Percentiles rank a stretch among this genome's conserved stretches.
These are phyloP conservation scores for Arion vulgaris DNA, from an alignment of 1,140 invertebrate genomes.

Conservation along the genomic window DNA sequence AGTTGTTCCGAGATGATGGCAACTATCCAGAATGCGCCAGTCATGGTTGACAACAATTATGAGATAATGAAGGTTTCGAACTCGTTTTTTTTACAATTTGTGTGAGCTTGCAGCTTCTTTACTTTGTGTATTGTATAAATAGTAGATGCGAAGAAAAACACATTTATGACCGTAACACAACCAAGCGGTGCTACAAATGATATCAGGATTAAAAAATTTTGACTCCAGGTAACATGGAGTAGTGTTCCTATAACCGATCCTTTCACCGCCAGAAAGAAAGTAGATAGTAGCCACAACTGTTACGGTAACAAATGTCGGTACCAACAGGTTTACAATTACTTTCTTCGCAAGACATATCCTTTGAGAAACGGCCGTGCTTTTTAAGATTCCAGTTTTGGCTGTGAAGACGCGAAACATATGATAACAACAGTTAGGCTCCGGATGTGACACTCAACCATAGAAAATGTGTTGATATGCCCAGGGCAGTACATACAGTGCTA, in stretches of 20 bases:
- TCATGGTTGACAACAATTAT: constrained; percentile 52
- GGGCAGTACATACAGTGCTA: constrained; percentile 62
- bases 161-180: constrained; percentile 45
- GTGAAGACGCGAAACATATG: constrained; percentile 75
- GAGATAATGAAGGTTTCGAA: constrained; percentile 46
- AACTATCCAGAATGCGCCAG: constrained; percentile 53
- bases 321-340: constrained; percentile 44
- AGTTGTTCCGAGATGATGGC: constrained; percentile 42
- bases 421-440: constrained; percentile 94
- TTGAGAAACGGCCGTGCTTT: neutral
- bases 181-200: constrained; percentile 53
- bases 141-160: constrained; percentile 51
- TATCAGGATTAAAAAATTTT: constrained; percentile 37
- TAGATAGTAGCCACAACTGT: constrained; percentile 37
- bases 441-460: constrained; percentile 93
- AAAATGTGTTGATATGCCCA: constrained; percentile 89
- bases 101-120: constrained; percentile 21
- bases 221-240: constrained; percentile 49
- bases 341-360: constrained; percentile 38
- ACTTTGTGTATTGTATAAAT: constrained; percentile 36
- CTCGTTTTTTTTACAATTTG: constrained; percentile 40
- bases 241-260: constrained; percentile 43
- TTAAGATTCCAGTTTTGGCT: constrained; percentile 50
- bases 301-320: constrained; percentile 39
- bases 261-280: constrained; percentile 35